Base-by-base conservation (phyloP, 2,888 invertebrate species). In the Hydriomena furcata region DNA sequence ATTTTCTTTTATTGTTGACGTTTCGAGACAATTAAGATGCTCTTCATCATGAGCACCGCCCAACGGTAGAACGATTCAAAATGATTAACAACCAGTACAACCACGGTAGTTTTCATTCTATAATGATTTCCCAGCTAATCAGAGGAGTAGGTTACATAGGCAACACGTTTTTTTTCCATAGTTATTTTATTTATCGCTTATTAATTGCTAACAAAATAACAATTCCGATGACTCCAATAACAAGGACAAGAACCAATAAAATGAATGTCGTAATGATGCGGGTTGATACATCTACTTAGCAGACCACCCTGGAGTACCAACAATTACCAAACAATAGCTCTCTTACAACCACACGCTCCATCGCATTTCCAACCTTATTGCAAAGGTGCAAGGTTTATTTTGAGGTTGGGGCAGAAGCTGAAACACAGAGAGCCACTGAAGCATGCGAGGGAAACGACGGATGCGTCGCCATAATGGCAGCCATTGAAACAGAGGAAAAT, bases 291-390 rank as follows among this genome's bases (percentile, higher is more conserved):
- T 54, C 52, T 47, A 59, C 48, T 59, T 48, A 59, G 21, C 43
- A 42, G 61, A 61, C 61, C 61, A 61, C 61, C 61, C 57, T 42
- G 53, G 32, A 57, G 55, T 52, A 52, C 52, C 41, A 45, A 32
- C 40, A 48, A 54, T 55, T 54, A 50, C 50, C 51, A 59, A 57
- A 61, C 61, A 61, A 59, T 59, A 53, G 44, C 11, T 42, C 53
- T 52, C 53, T 53, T 47, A 50, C 45, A 42, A 30, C 8, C 7
- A 20, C 11, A 13, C 7, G 12, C 11, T 5, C 21, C 41, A 23
- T 10, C 1, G 7, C 7, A 46, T 13, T 38, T 11, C 23, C 20
- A 23, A 30, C 45, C 36, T 25, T 46, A 41, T 21, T 5, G 1
- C 17, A 11, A 25, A n/a, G 5, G 7, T 1, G 2, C 38, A 52